Percentiles rank a stretch among this genome's conserved stretches.
These are phyloP conservation scores for Lithobius niger DNA, from an alignment of 1,140 invertebrate species.

Conservation along the genomic window DNA sequence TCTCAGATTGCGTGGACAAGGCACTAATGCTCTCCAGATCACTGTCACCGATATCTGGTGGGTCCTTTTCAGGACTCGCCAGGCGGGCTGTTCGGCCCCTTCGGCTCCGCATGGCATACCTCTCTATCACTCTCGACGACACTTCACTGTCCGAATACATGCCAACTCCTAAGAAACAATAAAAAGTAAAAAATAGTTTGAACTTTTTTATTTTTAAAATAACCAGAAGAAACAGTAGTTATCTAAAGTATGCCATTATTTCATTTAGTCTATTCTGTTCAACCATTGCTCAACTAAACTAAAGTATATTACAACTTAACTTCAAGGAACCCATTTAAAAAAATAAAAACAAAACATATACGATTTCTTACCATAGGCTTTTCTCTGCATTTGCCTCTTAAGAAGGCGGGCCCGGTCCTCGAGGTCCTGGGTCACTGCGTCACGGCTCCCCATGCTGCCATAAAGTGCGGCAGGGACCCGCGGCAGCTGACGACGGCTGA, in stretches of 20 bases:
- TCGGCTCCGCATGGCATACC: slow-evolving; percentile 6
- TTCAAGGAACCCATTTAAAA: no score
- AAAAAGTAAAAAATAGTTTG: no score
- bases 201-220: no score
- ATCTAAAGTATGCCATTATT: no score
- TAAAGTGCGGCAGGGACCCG: slow-evolving; percentile 49
- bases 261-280: no score
- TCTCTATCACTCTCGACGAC: slow-evolving; percentile 14
- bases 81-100: not conserved
- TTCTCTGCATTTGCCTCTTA: slow-evolving; percentile 45
- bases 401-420: slow-evolving; percentile 63
- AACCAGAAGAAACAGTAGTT: no score
- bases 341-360: no score
- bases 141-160: slow-evolving; percentile 45
- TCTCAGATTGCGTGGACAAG: slow-evolving; percentile 80
- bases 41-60: slow-evolving; percentile 45
- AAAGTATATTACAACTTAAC: no score
- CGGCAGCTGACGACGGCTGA: slow-evolving; percentile 84
- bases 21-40: slow-evolving; percentile 84
- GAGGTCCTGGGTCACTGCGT: slow-evolving; percentile 49
- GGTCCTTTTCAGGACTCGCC: slow-evolving; percentile 16
- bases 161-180: slow-evolving; percentile 28
- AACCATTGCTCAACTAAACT: no score
- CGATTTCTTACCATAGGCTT: slow-evolving; percentile 4
- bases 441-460: slow-evolving; percentile 10